Conservation (phyloP, 2,797 vertebrate species). For the Chelidonichthys spinosus region DNA sequence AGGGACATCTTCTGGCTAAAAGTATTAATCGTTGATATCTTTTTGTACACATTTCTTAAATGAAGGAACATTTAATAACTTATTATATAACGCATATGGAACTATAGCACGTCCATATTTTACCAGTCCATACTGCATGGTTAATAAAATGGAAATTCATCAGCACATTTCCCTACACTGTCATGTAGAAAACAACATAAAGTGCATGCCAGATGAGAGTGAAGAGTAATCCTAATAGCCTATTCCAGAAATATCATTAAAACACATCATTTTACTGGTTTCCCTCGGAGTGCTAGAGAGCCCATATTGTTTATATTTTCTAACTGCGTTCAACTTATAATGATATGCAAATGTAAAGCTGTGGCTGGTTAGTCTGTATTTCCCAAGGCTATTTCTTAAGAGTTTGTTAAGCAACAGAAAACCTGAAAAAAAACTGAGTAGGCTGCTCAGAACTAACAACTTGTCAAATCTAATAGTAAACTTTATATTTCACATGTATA, state of each 20-base stretch:
- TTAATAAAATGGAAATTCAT: constrained; percentile 21
- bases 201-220: constrained; percentile 6
- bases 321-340: constrained; percentile 30
- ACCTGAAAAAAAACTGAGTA: not conserved
- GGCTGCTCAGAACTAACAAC: not conserved
- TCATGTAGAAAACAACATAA: constrained; percentile 19
- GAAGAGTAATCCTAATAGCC: constrained; percentile 31
- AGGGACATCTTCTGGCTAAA: not conserved
- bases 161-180: constrained; percentile 3
- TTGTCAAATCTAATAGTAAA: not conserved
- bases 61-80: not conserved
- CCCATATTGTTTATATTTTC: constrained; percentile 35
- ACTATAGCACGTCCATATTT: not conserved
- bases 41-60: not conserved
- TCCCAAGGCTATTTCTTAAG: not conserved
- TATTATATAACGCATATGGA: not conserved
- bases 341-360: constrained; percentile 12
- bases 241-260: constrained; percentile 47
- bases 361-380: constrained; percentile 4
- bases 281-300: constrained; percentile 23
- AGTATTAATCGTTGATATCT: not conserved
- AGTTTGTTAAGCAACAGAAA: constrained; percentile 10
- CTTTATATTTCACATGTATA: not conserved
- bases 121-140: not conserved
- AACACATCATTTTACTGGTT: constrained; percentile 45